phyloP scores from a whole-genome alignment of 2,888 invertebrate genomes.

The Callinectes sapidus region DNA sequence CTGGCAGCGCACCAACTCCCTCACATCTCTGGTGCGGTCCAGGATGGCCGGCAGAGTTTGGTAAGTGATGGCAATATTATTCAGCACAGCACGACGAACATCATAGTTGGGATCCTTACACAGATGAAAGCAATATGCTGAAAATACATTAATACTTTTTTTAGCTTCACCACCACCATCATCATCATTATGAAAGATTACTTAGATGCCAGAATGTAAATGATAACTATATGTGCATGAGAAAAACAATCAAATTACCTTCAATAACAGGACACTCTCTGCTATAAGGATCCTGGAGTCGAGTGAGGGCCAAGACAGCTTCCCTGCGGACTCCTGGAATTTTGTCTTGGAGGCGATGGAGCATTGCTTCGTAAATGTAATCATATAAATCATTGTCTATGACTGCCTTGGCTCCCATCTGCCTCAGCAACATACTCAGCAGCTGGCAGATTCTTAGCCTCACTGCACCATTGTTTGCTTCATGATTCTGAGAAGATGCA shows the following conservation, averaged over 20 bases:
- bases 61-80: slow-evolving; percentile 84
- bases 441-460: slow-evolving; percentile 87
- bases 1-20: slow-evolving; percentile 83
- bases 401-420: slow-evolving; percentile 85
- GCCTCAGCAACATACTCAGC: slow-evolving; percentile 84
- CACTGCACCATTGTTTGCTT: slow-evolving; percentile 79
- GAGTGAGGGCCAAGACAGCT: slow-evolving; percentile 85
- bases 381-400: slow-evolving; percentile 87
- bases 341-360: slow-evolving; percentile 83
- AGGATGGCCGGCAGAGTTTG: slow-evolving; percentile 84
- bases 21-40: slow-evolving; percentile 85
- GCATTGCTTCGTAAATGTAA: slow-evolving; percentile 83
- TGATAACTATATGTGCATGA: neutral
- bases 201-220: neutral
- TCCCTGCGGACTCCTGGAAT: slow-evolving; percentile 86
- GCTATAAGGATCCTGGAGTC: slow-evolving; percentile 87
- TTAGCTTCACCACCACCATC: neutral
- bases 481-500: slow-evolving; percentile 76
- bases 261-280: slow-evolving; percentile 85
- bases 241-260: slow-evolving; percentile 49
- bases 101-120: slow-evolving; percentile 86
- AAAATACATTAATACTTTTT: neutral
- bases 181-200: neutral
- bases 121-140: slow-evolving; percentile 83
- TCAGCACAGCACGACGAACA: slow-evolving; percentile 83